These are phyloP conservation scores for Zygaena filipendulae DNA, from an alignment of 2,888 invertebrate genomes.

Conservation along the genomic window DNA sequence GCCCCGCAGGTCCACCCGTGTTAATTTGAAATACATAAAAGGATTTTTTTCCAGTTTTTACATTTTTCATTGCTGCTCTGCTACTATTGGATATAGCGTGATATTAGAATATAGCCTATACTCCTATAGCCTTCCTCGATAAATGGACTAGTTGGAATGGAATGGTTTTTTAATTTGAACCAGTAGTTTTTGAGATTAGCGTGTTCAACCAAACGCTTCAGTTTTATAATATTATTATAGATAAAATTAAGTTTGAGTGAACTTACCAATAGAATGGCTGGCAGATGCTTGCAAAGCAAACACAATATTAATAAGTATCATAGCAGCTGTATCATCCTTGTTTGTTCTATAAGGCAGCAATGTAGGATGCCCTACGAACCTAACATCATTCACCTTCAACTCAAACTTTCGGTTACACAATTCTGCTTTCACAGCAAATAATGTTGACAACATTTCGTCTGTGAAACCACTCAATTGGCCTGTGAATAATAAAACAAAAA, in stretches of 20 bases:
- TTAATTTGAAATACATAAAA: no score
- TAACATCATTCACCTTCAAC: conserved; percentile 93
- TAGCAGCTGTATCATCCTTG: conserved; percentile 75
- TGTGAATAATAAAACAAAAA: conserved; percentile 19
- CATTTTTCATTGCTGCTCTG: no score
- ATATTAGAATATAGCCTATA: no score
- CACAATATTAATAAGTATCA: conserved; percentile 86
- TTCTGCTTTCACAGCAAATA: conserved; percentile 92
- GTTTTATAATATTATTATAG: conserved; percentile 90
- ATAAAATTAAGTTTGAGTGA: conserved; percentile 82
- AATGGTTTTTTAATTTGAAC: no score
- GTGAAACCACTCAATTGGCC: conserved; percentile 79
- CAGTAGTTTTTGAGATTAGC: no score
- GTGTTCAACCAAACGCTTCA: no score
- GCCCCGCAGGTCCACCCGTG: no score
- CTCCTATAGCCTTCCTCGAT: no score
- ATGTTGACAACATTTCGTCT: conserved; percentile 86
- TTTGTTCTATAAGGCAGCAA: conserved; percentile 76
- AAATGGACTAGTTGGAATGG: no score
- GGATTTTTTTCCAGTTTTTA: no score
- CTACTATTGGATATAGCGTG: no score
- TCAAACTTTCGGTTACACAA: conserved; percentile 93
- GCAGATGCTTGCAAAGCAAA: conserved; percentile 93
- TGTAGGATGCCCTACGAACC: conserved; percentile 96
- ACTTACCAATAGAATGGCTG: conserved; percentile 84